Percentiles rank a stretch among this genome's conserved stretches.
These are phyloP conservation scores for Ptilorrhoa leucosticta DNA, from an alignment of 2,113 vertebrate species.

Conservation along the genomic window DNA sequence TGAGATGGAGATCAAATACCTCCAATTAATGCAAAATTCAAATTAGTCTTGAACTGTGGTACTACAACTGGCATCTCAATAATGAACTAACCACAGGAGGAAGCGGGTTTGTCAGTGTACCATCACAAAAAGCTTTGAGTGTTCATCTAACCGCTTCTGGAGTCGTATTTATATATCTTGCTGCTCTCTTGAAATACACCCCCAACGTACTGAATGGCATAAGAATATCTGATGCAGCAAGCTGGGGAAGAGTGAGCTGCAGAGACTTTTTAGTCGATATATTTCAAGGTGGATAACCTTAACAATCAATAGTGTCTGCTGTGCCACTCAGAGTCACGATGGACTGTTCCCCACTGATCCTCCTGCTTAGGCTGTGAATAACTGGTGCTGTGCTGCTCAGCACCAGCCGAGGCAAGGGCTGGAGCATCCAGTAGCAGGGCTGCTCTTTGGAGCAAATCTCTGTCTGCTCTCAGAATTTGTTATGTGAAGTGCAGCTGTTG, in stretches of 20 bases:
- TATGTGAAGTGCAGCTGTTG: background rate
- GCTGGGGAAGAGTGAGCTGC: background rate
- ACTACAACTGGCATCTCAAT: background rate
- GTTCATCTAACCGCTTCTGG: background rate
- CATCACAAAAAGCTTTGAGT: background rate
- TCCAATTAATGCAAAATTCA: constrained; percentile 35
- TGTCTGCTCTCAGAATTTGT: background rate
- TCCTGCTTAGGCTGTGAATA: background rate
- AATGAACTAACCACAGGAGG: background rate
- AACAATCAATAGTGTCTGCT: constrained; percentile 29
- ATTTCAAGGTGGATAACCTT: constrained; percentile 32
- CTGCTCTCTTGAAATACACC: background rate
- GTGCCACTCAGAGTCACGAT: background rate
- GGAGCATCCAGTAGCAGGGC: background rate
- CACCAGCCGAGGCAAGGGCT: background rate
- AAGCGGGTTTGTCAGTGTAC: background rate
- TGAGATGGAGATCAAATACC: background rate
- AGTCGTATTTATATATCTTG: background rate
- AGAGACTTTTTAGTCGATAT: background rate
- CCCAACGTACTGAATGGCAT: background rate
- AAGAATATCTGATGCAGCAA: background rate
- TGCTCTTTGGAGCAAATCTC: background rate
- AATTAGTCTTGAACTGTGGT: background rate
- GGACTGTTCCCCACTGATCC: background rate
- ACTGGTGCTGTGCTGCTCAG: background rate